Conservation (phyloP, 2,888 invertebrate species). For the Patella depressa region DNA sequence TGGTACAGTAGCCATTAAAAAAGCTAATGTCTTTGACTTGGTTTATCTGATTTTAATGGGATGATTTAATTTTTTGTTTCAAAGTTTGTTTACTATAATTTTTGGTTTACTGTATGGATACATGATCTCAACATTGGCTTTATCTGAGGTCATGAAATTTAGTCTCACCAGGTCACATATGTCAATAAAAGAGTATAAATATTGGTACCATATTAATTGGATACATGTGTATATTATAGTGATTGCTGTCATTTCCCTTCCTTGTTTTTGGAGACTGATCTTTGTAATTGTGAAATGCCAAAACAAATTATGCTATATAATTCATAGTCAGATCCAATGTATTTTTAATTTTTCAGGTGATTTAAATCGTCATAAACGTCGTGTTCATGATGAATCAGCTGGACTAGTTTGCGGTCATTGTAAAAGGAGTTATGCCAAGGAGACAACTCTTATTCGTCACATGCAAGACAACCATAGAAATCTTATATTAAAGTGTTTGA, state of each 20-base stretch:
- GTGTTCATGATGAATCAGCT: constrained; percentile 51
- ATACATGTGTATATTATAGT: too few relatives aligned
- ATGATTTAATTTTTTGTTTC: too few relatives aligned
- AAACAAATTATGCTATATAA: too few relatives aligned
- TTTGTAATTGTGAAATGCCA: too few relatives aligned
- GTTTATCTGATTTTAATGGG: too few relatives aligned
- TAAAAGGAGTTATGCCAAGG: constrained; percentile 59
- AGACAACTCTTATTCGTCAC: constrained; percentile 61
- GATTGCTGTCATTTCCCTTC: too few relatives aligned
- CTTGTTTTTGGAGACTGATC: too few relatives aligned
- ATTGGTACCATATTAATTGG: not conserved
- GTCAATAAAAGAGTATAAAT: not conserved
- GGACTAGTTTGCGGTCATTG: constrained; percentile 61
- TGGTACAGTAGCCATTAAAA: not conserved
- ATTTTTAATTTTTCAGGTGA: constrained; percentile 50
- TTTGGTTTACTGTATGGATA: too few relatives aligned
- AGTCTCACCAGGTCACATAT: not conserved
- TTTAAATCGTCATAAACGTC: constrained; percentile 59
- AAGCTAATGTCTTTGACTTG: too few relatives aligned
- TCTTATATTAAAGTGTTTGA: constrained; percentile 44
- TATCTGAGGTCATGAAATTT: not conserved
- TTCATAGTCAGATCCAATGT: too few relatives aligned
- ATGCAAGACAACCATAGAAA: constrained; percentile 60
- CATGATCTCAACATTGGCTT: too few relatives aligned
- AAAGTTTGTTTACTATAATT: too few relatives aligned